Conservation (phyloP, 2,888 invertebrate species). For the Chironomus riparius region DNA sequence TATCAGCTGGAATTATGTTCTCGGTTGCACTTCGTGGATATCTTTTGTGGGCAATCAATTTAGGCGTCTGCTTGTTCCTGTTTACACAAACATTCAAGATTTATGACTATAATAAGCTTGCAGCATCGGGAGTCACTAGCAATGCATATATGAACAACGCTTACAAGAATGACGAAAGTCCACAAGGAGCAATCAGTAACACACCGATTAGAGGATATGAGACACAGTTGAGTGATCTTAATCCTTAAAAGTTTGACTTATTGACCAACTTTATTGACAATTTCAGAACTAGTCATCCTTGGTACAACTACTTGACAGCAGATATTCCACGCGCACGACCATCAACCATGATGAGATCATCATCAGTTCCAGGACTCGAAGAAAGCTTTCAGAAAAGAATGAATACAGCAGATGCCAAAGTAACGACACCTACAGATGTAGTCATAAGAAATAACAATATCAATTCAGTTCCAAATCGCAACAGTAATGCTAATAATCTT, state of each 20-base stretch:
- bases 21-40: constrained; percentile 42
- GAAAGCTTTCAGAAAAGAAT: constrained; percentile 5
- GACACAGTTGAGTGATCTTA: not conserved
- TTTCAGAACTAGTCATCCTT: not conserved
- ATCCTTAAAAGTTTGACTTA: not conserved
- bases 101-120: constrained; percentile 27
- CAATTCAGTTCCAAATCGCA: not conserved
- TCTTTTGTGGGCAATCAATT: constrained; percentile 42
- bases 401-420: not conserved
- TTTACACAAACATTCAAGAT: constrained; percentile 31
- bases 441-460: not conserved
- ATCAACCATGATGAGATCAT: not conserved
- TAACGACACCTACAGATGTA: not conserved
- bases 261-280: not conserved
- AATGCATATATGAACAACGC: not conserved
- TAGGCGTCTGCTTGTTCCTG: constrained; percentile 35
- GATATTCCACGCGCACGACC: constrained; percentile 10
- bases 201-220: constrained; percentile 3
- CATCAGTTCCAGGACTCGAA: not conserved
- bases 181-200: not conserved
- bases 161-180: not conserved
- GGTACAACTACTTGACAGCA: constrained; percentile 14
- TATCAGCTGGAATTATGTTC: constrained; percentile 38
- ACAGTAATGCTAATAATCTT: not conserved
- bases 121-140: not conserved